Evolutionary conservation across 2,113 vertebrate genomes (phyloP).

Genomic region (Phaetusa simplex): DNA sequence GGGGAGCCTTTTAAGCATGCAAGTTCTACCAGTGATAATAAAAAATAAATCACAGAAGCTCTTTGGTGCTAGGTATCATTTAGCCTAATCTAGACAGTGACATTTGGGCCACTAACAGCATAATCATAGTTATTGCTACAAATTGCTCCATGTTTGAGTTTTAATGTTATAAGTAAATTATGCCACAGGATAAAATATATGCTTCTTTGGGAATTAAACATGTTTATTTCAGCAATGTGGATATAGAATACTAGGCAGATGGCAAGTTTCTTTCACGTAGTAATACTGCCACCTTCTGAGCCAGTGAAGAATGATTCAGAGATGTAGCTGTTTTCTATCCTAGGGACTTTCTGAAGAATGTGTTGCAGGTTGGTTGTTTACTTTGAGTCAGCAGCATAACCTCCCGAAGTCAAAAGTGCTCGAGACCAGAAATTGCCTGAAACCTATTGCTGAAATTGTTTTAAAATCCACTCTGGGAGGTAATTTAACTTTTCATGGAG

Average conservation of each 20-base stretch:
- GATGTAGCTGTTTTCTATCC: not conserved
- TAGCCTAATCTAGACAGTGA: conserved; percentile 77
- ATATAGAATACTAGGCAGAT: not conserved
- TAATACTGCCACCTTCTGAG: conserved; percentile 94
- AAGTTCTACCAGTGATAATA: conserved; percentile 72
- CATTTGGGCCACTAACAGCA: conserved; percentile 78
- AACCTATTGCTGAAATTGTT: conserved; percentile 37
- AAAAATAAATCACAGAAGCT: conserved; percentile 78
- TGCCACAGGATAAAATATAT: conserved; percentile 79
- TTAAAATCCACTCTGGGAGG: conserved; percentile 28
- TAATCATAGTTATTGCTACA: conserved; percentile 83
- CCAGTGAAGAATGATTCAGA: conserved; percentile 65
- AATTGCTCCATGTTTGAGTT: conserved; percentile 81
- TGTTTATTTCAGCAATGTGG: conserved; percentile 77
- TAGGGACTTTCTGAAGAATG: not conserved
- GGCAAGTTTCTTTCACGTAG: conserved; percentile 75
- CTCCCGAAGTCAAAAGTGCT: conserved; percentile 36
- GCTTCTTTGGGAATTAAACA: conserved; percentile 81
- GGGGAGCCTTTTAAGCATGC: conserved; percentile 63
- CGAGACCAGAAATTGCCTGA: conserved; percentile 1
- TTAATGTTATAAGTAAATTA: conserved; percentile 85
- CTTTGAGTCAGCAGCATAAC: conserved; percentile 18
- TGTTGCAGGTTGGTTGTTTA: not conserved
- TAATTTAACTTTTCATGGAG: not conserved
- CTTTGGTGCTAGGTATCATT: conserved; percentile 75